Conservation (phyloP, 2,113 vertebrate genomes). For the Lepisosteus osseus region DNA sequence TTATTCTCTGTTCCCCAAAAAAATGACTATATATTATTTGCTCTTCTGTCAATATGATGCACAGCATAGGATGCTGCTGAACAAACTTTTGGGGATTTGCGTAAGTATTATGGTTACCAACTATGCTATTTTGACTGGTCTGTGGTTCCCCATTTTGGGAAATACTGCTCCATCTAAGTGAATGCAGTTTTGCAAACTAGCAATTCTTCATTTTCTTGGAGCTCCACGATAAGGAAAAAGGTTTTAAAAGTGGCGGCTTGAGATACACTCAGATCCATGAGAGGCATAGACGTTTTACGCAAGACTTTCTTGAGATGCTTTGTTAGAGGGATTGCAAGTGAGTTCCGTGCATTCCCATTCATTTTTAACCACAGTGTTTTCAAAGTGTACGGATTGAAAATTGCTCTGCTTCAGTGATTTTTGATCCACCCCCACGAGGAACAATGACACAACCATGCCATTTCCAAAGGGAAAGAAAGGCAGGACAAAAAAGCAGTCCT, state of each 20-base stretch:
- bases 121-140: no score
- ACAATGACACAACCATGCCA: no score
- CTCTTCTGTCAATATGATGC: not conserved
- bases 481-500: no score
- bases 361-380: not conserved
- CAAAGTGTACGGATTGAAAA: not conserved
- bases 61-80: not conserved
- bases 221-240: not conserved
- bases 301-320: not conserved
- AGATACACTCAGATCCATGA: not conserved
- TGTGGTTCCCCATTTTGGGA: not conserved
- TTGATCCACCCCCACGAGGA: not conserved
- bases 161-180: not conserved
- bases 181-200: not conserved
- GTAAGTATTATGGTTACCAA: no score
- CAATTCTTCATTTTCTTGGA: not conserved
- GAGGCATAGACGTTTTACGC: not conserved
- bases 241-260: not conserved
- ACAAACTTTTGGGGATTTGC: not conserved
- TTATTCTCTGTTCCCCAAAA: not conserved
- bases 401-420: not conserved
- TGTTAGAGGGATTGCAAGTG: not conserved
- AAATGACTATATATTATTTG: constrained; percentile 11
- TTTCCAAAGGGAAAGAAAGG: no score
- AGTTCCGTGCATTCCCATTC: not conserved